These are phyloP conservation scores for Lasiurus cinereus DNA, from an alignment of 2,113 vertebrate species.

Conservation along the genomic window DNA sequence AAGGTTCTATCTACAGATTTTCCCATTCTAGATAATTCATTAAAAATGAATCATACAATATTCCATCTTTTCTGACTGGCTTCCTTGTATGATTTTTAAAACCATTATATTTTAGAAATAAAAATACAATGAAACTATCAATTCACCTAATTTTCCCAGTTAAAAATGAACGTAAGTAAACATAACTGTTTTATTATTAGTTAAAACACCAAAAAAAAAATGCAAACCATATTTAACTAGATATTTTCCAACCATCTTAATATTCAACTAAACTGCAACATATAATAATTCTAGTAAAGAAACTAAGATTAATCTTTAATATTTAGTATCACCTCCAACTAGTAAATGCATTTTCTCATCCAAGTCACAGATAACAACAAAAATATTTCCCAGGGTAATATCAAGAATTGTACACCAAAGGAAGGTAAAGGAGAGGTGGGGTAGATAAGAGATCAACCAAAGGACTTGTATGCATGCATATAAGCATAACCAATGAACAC, in stretches of 20 bases:
- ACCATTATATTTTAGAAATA: neutral
- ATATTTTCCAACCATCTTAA: conserved; percentile 78
- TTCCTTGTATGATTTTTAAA: neutral
- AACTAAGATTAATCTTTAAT: conserved; percentile 92
- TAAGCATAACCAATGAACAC: too few relatives aligned
- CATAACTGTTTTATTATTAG: conserved; percentile 3
- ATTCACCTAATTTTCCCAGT: neutral
- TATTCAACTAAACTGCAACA: conserved; percentile 82
- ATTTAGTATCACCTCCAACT: conserved; percentile 92
- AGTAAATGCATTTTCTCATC: conserved; percentile 90
- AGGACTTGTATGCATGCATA: too few relatives aligned
- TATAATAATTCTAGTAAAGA: conserved; percentile 89
- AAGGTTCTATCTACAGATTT: neutral
- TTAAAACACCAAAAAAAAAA: conserved; percentile 55
- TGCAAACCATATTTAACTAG: conserved; percentile 67
- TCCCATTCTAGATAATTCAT: neutral
- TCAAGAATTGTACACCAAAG: conserved; percentile 86
- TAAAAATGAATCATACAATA: neutral
- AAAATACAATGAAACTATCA: neutral
- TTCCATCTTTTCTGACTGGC: neutral
- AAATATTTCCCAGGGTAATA: conserved; percentile 89
- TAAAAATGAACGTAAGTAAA: conserved; percentile 18
- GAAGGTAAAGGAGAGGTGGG: too few relatives aligned
- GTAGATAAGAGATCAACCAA: too few relatives aligned
- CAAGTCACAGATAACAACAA: conserved; percentile 91